Evolutionary conservation across 2,797 vertebrate genomes (phyloP), one percentile per base, ranked within the genome.

Genomic region (Rhodeus uyekii): DNA sequence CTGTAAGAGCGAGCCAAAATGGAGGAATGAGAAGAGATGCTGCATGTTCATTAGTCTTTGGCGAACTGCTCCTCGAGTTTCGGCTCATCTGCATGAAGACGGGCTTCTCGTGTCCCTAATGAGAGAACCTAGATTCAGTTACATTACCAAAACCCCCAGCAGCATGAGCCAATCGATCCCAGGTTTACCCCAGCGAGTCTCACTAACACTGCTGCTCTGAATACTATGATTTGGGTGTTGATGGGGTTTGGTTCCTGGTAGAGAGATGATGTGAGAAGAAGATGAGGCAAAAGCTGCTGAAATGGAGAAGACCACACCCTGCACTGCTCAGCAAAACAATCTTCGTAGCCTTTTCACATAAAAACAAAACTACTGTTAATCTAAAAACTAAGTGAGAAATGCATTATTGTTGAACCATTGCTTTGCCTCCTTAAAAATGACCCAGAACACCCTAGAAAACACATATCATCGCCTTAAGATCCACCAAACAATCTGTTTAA

Each of bases 61-160:
- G 77, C 85, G 88, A 87, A 86, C 89, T 82, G 60, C 85, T 88
- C 79, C 92, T 94, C 91, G 10, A 88, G 93, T 95, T 95, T 92
- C 94, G 77, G 73, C 89, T 95, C 93, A 94, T 95, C 94, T 94
- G 92, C 93, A 93, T 94, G 91, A 90, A 90, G 92, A 89, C 88
- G 82, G 86, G 84, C 89, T 90, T 90, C 91, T 91, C 87, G 89
- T 92, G 89, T 92, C 93, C 91, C 87, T 94, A 94, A 94, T 94
- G 93, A 94, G 91, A 85, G 86, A 87, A 89, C 90, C 88, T 86
- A 48, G 89, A 86, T 95, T 89, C 29, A 50, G 90, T 95, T 95
- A 93, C 94, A 92, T 85, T 87, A 87, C 88, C 87, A 83, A 89
- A 88, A 86, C 86, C 83, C 86, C 87, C 77, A 80, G 85, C 87